Base-by-base conservation (phyloP, 2,113 vertebrate genomes). In the Perca schrenkii region DNA sequence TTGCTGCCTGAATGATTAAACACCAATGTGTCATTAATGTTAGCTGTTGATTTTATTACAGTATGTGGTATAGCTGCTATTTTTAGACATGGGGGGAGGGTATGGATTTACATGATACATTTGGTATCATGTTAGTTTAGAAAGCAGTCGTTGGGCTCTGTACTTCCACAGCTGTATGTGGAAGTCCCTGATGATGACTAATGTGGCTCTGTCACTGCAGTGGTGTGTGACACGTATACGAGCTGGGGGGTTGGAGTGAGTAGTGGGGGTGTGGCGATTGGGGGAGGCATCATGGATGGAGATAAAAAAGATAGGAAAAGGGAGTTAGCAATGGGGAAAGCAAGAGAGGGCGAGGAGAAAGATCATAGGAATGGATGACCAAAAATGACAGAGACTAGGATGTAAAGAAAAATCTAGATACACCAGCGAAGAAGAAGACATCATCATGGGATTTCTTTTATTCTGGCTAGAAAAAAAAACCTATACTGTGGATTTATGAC, bases 151-250 rank as follows among this genome's bases (percentile, higher is more conserved):
- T 52, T 67, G 72, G 76, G 57, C 77, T 86, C 71, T 77, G 85
- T 76, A 87, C 74, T 82, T 88, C 86, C 58, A 87, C 87, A 89
- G 89, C 92, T 87, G 87, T 84, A 70, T 76, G 90, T 43, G 40
- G 10, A 43, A 43, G 40, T 91, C 80, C 75, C 79, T 80, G 80
- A 89, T 93, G 89, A 94, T 95, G 93, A 95, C 87, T 93, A 94
- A 95, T 93, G 87, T 90, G 77, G 78, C 85, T 79, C 80, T 93
- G 86, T 88, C 90, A 84, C 89, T 87, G 83, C 89, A 89, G 87
- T 74, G 82, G 82, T 88, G 88, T 89, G 83, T 84, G 89, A 90
- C 90, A 88, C 65, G 84, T 90, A 86, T 46, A 73, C 47, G 16
- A 52, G 84, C 62, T 47, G 43, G 70, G 84, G 74, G 70, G 52